Base-by-base conservation (phyloP, 2,797 vertebrate species). In the Lithobates sylvaticus region DNA sequence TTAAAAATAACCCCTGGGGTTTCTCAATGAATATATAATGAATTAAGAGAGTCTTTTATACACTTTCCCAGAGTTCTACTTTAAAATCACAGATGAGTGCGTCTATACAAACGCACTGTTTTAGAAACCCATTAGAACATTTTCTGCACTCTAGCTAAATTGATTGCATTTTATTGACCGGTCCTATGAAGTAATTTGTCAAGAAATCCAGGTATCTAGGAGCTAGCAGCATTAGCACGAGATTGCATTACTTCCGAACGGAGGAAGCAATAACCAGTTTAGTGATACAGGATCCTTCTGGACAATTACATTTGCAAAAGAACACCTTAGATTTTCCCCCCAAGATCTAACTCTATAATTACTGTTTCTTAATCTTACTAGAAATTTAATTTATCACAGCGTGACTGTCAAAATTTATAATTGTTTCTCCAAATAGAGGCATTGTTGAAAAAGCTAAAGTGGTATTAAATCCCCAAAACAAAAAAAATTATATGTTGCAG, bases 141-240 rank as follows among this genome's bases (percentile, higher is more conserved):
- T 82, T 71, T 77, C 74, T 72, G 27, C 21, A 76, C 12, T 39
- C 67, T 42, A 29, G 12, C 65, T 13, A 18, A 27, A 58, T 72
- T 77, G 85, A 87, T 87, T 87, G 65, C 58, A 78, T 87, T 83
- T 67, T 74, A 87, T 87, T 73, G 80, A 83, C 79, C 68, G 77
- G 27, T 10, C 16, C 9, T 58, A 47, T 69, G 44, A 76, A 76
- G 78, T 54, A 3, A 81, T 86, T 81, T 86, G 78, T 83, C 74
- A 42, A 39, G 67, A 70, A 77, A 47, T 82, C 58, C 72, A 29
- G 68, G 42, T 36, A 15, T 32, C 36, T 74, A 61, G 36, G 29
- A 68, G 36, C 67, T 34, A 67, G 58, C 68, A 27, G 36, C 67
- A 29, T 78, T 72, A 64, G 65, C 44, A 23, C 27, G 3, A 65